Evolutionary conservation across 2,797 vertebrate species (phyloP).

Genomic region (Hydrophis major): DNA sequence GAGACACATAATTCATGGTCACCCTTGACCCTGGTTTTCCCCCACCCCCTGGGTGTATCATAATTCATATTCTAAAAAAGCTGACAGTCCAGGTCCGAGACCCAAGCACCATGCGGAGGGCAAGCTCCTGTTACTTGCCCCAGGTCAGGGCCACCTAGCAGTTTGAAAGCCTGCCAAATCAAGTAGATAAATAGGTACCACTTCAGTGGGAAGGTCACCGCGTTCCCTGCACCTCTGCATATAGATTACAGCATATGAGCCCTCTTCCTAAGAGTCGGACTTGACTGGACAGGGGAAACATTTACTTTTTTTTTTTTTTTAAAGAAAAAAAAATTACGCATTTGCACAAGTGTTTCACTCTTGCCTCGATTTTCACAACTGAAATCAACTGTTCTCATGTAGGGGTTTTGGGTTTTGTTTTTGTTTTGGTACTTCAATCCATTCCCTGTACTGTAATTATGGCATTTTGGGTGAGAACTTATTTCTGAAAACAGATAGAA

Average conservation of each 20-base stretch:
- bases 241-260: too few species aligned
- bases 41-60: too few species aligned
- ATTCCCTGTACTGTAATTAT: neutral
- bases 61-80: neutral
- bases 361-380: neutral
- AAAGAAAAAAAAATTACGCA: neutral
- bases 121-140: neutral
- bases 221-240: neutral
- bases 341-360: neutral
- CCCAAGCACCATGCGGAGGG: neutral
- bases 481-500: neutral
- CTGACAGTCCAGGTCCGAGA: neutral
- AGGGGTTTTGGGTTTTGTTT: fast-evolving
- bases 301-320: neutral
- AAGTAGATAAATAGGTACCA: neutral
- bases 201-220: neutral
- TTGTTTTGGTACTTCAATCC: neutral
- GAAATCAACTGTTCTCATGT: neutral
- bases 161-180: neutral
- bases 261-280: neutral
- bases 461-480: neutral
- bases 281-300: neutral
- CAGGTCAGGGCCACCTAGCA: neutral
- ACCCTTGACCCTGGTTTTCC: too few species aligned
- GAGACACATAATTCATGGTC: too few species aligned